Base-by-base conservation (phyloP, 2,888 invertebrate species). In the Parnassius orleans region DNA sequence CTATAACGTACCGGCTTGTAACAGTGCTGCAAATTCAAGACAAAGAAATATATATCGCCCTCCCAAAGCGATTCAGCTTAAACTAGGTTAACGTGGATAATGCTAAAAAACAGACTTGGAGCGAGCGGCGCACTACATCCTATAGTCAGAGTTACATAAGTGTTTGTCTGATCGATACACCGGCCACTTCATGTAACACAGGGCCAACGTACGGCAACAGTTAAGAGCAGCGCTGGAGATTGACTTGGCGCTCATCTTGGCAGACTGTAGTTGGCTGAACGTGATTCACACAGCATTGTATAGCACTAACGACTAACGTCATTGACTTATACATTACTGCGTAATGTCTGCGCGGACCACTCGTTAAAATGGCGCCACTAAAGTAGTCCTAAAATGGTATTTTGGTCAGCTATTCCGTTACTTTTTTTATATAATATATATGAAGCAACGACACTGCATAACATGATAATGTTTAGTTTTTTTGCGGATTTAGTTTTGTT, bases 131-230 rank as follows among this genome's bases (percentile, higher is more conserved):
- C 78, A 81, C 78, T 78, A 82, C 78, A 73, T 70, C 75, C 68
- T 66, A 76, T 72, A 71, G 77, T 88, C 86, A 87, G 79, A 1
- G 75, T 87, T 90, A 90, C 84, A 77, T 80, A 86, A 84, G 82
- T 81, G 84, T 84, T 84, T 81, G 81, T 78, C 81, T 84, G 86
- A 90, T 90, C 90, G 85, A 90, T 90, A 90, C 84, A 71, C 71
- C 80, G 80, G 76, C 63, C 82, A 83, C 83, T 84, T 80, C 80
- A 78, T 81, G 79, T 79, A 79, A 77, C 77, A 78, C 81, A 80
- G 80, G 78, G 84, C 83, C 83, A 85, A 85, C 78, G 87, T 83
- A 86, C 85, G 78, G 74, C 75, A 75, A 77, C 81, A 81, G 79
- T 73, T 77, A 72, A 73, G 74, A 70, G 74, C 76, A 74, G 73